phyloP scores from a whole-genome alignment of 2,113 vertebrate species.

The Cottus gobio region DNA sequence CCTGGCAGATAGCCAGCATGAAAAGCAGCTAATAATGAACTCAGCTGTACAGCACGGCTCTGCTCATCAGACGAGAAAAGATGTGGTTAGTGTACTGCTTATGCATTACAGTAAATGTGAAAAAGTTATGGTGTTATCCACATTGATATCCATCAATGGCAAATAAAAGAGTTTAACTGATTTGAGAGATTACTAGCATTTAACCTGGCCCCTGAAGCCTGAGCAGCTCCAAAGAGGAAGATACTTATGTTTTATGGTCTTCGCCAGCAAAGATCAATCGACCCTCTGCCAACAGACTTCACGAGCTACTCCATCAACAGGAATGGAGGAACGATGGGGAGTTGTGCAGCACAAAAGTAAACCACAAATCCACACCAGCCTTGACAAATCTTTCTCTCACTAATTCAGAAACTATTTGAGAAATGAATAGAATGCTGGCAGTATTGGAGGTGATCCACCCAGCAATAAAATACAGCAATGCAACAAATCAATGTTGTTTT shows the following conservation, averaged over 20 bases:
- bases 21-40: conserved; percentile 64
- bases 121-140: conserved; percentile 26
- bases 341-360: conserved; percentile 6
- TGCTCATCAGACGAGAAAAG: conserved; percentile 35
- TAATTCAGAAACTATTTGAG: conserved; percentile 41
- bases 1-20: conserved; percentile 66
- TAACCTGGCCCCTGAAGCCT: conserved; percentile 3
- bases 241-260: conserved; percentile 16
- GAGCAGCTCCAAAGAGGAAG: conserved; percentile 16
- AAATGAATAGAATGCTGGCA: conserved; percentile 30
- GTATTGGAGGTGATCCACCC: conserved; percentile 49
- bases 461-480: conserved; percentile 32
- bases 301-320: conserved; percentile 46
- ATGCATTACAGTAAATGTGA: neutral
- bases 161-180: conserved; percentile 37
- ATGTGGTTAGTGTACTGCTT: neutral
- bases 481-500: conserved; percentile 62
- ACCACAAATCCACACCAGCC: conserved; percentile 48
- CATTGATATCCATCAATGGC: conserved; percentile 3
- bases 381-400: conserved; percentile 49
- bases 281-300: conserved; percentile 52
- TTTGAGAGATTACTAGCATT: conserved; percentile 20
- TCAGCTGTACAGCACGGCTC: conserved; percentile 1
- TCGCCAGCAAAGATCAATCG: conserved; percentile 38
- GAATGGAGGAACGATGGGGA: conserved; percentile 23